These are phyloP conservation scores for Acheta domesticus DNA, from an alignment of 2,888 invertebrate genomes.

Conservation along the genomic window DNA sequence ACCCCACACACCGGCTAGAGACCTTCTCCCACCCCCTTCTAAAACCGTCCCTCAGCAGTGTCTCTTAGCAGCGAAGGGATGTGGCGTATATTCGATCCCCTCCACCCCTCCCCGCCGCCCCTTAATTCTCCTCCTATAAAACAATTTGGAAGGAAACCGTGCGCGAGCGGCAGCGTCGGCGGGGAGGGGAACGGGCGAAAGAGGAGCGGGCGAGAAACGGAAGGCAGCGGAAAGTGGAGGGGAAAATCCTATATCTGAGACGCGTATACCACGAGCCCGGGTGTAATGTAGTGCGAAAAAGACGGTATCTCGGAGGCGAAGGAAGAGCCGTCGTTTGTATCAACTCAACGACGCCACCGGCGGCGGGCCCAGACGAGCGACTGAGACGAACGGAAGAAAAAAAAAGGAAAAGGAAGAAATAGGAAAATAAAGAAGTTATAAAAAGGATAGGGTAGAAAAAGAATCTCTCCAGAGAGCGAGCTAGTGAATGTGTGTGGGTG, in stretches of 20 bases:
- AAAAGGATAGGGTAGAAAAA: too few species aligned
- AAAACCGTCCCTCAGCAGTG: not conserved
- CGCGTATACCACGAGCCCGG: slow-evolving; percentile 18
- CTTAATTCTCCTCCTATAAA: slow-evolving; percentile 9
- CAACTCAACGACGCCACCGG: too few species aligned
- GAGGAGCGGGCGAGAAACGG: slow-evolving; percentile 6
- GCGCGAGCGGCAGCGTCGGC: not conserved
- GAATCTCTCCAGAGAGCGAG: too few species aligned
- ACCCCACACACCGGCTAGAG: too few species aligned
- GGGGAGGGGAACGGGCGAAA: not conserved
- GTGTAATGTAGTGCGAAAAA: slow-evolving; percentile 20
- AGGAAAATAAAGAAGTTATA: too few species aligned
- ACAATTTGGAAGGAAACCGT: not conserved
- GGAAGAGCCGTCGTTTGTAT: not conserved
- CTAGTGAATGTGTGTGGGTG: too few species aligned
- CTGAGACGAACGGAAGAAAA: too few species aligned
- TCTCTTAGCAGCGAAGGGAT: not conserved
- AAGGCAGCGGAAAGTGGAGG: not conserved
- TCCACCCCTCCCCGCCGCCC: not conserved
- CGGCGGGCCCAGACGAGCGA: too few species aligned
- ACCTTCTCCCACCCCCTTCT: not conserved
- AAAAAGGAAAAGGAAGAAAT: too few species aligned
- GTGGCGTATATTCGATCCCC: not conserved
- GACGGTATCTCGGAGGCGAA: not conserved
- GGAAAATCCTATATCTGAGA: not conserved